A percentile compares a stretch with the other conserved stretches of the same genome.
These are phyloP conservation scores for Tenthredo mesomela DNA, from an alignment of 2,888 invertebrate species.

Conservation along the genomic window DNA sequence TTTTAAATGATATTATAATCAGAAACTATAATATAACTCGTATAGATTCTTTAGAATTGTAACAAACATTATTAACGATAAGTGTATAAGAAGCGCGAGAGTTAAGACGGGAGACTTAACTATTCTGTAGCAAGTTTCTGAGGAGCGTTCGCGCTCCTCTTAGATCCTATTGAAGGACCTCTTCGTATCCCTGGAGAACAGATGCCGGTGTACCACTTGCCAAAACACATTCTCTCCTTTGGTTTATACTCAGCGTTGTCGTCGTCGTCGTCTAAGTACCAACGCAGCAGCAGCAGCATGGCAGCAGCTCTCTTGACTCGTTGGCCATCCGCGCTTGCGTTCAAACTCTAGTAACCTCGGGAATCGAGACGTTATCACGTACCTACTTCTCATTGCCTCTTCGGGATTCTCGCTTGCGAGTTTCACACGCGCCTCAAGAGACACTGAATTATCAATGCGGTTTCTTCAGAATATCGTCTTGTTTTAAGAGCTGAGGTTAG, in stretches of 20 bases:
- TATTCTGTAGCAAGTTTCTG: constrained; percentile 31
- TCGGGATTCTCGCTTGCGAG: background rate
- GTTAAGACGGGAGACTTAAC: background rate
- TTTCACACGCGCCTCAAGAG: constrained; percentile 11
- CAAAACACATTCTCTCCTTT: constrained; percentile 64
- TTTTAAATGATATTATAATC: background rate
- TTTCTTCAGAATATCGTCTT: background rate
- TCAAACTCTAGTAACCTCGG: background rate
- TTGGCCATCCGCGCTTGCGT: constrained; percentile 2
- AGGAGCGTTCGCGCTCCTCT: constrained; percentile 28
- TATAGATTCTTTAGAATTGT: background rate
- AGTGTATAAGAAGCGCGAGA: constrained; percentile 58
- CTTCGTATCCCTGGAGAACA: constrained; percentile 57
- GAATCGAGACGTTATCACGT: constrained; percentile 33
- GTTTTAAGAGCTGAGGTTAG: background rate
- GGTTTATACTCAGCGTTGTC: background rate
- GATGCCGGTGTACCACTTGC: constrained; percentile 66
- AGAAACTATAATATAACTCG: background rate
- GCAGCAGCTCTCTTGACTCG: background rate
- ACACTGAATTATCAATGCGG: constrained; percentile 2
- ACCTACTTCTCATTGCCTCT: constrained; percentile 5
- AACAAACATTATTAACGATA: constrained; percentile 64
- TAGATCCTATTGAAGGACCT: constrained; percentile 57
- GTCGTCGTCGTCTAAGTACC: background rate
- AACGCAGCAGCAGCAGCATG: background rate